phyloP scores from a whole-genome alignment of 2,113 vertebrate species.

The Dipodomys spectabilis region DNA sequence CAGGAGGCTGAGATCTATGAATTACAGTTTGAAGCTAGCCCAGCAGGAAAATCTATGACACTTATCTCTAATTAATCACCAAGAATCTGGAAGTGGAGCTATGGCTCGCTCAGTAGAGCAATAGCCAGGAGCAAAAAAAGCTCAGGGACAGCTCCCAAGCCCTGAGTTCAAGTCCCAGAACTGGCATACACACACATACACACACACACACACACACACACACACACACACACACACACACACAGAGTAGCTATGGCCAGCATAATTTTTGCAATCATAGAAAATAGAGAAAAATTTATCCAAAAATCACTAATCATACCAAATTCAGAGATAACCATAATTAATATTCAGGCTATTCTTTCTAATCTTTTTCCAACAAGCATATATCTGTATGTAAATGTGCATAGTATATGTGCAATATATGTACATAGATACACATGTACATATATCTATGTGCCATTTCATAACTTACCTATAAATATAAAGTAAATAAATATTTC shows the following conservation, averaged over 20 bases:
- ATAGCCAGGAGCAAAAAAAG: too few species aligned
- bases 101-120: too few species aligned
- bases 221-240: too few species aligned
- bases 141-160: too few species aligned
- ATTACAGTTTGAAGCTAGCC: too few species aligned
- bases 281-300: conserved; percentile 9
- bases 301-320: not conserved
- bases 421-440: not conserved
- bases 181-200: too few species aligned
- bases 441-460: not conserved
- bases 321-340: not conserved
- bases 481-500: not conserved
- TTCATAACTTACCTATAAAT: not conserved
- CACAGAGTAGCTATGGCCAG: not conserved
- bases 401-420: not conserved
- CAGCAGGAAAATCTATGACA: too few species aligned
- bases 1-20: too few species aligned
- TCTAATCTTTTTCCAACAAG: not conserved
- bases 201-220: not conserved
- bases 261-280: not conserved
- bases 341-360: not conserved
- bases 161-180: too few species aligned
- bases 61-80: too few species aligned
- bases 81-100: too few species aligned
- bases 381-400: not conserved